phyloP scores from a whole-genome alignment of 2,113 vertebrate genomes.

The Platycercus adscitus region DNA sequence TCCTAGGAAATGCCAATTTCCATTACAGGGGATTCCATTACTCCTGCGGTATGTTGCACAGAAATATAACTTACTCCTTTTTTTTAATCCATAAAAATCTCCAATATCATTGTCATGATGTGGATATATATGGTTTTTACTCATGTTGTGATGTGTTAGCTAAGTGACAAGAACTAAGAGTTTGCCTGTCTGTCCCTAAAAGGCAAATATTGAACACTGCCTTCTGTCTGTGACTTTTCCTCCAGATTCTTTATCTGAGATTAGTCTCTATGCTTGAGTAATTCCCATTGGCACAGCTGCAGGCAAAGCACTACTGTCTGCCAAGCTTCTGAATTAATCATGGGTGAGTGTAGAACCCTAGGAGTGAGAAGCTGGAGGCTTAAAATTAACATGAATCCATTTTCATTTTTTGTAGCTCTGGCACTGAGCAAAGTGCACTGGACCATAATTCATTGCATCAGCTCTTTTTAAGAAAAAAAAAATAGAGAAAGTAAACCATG shows the following conservation, averaged over 20 bases:
- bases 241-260: constrained; percentile 23
- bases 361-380: constrained; percentile 49
- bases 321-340: constrained; percentile 63
- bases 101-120: neutral
- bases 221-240: constrained; percentile 36
- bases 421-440: neutral
- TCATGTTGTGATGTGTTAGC: neutral
- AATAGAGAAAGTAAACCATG: neutral
- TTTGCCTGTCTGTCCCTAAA: neutral
- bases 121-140: neutral
- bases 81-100: neutral
- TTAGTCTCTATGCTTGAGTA: constrained; percentile 40
- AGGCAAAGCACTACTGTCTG: constrained; percentile 35
- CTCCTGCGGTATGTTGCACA: rapidly evolving
- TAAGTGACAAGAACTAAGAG: neutral
- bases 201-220: neutral
- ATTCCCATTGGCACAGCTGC: constrained; percentile 47
- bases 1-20: neutral
- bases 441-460: neutral
- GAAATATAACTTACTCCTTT: neutral
- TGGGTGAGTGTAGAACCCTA: constrained; percentile 40
- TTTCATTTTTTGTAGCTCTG: constrained; percentile 12
- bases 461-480: neutral
- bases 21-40: neutral
- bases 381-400: constrained; percentile 46